Base-by-base conservation (phyloP, 2,797 vertebrate species). In the Decapterus maruadsi region DNA sequence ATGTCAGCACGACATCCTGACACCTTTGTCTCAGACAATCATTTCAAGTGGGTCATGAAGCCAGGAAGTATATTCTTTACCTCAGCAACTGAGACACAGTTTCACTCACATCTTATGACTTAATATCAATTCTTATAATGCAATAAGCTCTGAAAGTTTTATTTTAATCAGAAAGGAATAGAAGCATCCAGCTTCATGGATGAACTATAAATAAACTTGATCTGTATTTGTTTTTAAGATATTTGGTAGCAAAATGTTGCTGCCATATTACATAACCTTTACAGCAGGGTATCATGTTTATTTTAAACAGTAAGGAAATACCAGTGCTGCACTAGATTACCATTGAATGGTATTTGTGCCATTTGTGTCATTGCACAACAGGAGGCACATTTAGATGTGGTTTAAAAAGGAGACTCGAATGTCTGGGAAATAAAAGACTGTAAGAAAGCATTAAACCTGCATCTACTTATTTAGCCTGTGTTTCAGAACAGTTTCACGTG, bases 21-120 rank as follows among this genome's bases (percentile, higher is more conserved):
- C 51, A 59, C 72, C 54, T 80, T 87, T 90, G 75, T 90, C 22
- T 42, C 20, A 20, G n/a, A 73, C 65, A 56, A 50, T 81, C 20
- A 29, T 65, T 61, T 61, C 2, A 86, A 87, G 62, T 88, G 68
- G 90, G 87, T 84, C 83, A 85, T 57, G 68, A 73, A 54, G 75
- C 64, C 70, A 68, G 20, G 36, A 22, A 16, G 26, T 26, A 48
- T 86, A 48, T 86, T 85, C 42, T 58, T 46, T 75, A 14, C 75
- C 51, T 3, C 14, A 75, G 67, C 68, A 62, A 14, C 36, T 59
- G 19, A 72, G 45, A 82, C 61, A 63, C 40, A 54, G 20, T 75
- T 80, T 53, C 7, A 54, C 7, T 1, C 1, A 50, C 57, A 69
- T 1, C 0, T 56, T 38, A 63, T 22, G 14, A 69, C 40, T 8